Evolutionary conservation across 2,113 vertebrate species (phyloP).

Genomic region (Paralichthys olivaceus): DNA sequence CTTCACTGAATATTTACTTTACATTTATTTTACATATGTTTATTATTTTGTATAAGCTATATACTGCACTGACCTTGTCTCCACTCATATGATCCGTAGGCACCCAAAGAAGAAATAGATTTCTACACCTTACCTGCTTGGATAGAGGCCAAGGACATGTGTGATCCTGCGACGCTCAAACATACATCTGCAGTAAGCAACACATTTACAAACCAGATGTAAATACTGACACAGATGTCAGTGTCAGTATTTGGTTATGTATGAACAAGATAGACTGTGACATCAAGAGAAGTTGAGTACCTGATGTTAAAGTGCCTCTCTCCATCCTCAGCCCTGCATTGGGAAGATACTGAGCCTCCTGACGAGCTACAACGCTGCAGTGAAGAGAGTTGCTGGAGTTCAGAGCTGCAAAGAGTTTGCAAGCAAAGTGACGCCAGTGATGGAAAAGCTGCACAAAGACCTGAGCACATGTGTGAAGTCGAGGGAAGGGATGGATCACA

Average conservation of each 20-base stretch:
- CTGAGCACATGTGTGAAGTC: constrained; percentile 42
- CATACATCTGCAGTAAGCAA: constrained; percentile 55
- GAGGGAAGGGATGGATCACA: neutral
- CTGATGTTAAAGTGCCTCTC: neutral
- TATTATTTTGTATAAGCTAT: too few relatives aligned
- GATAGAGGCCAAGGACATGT: constrained; percentile 68
- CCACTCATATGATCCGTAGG: constrained; percentile 46
- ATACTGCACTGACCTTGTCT: neutral
- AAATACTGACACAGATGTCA: too few relatives aligned
- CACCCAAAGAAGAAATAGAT: neutral
- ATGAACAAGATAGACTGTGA: neutral
- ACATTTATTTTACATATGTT: too few relatives aligned
- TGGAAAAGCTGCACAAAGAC: constrained; percentile 49
- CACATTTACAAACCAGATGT: neutral
- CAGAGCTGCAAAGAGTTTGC: constrained; percentile 32
- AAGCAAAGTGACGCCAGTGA: constrained; percentile 26
- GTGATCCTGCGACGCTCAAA: constrained; percentile 69
- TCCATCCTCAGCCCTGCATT: constrained; percentile 69
- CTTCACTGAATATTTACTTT: too few relatives aligned
- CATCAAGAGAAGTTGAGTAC: neutral
- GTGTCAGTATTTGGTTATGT: neutral
- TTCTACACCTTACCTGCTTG: constrained; percentile 1
- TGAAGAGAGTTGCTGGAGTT: constrained; percentile 47
- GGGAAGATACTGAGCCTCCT: constrained; percentile 68
- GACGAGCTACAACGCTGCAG: constrained; percentile 52